Evolutionary conservation across 2,797 vertebrate species (phyloP).

Genomic region (Gallirallus australis): DNA sequence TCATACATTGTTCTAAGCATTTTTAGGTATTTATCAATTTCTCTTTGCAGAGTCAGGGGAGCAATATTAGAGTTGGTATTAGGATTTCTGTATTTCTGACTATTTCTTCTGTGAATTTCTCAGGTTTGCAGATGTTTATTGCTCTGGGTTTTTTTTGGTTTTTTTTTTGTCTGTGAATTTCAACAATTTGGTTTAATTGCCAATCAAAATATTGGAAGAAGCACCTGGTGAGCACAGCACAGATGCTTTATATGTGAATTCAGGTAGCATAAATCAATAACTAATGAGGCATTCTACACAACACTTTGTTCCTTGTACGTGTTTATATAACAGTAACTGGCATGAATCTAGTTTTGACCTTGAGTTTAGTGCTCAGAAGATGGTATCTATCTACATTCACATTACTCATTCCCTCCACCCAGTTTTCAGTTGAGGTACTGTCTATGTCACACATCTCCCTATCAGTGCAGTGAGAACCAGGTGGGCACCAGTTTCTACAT

Average conservation of each 20-base stretch:
- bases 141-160: background rate
- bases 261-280: background rate
- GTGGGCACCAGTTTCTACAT: background rate
- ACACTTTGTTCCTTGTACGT: background rate
- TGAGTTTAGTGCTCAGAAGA: background rate
- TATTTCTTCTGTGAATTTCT: background rate
- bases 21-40: background rate
- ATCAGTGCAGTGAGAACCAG: background rate
- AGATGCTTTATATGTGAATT: background rate
- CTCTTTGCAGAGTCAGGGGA: background rate
- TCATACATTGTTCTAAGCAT: background rate
- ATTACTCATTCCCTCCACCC: background rate
- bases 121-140: background rate
- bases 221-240: background rate
- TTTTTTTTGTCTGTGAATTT: background rate
- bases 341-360: background rate
- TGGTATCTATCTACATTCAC: background rate
- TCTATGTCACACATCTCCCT: background rate
- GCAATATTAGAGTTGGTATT: background rate
- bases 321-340: background rate
- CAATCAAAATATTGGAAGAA: background rate
- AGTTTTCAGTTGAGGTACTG: background rate
- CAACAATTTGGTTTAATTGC: background rate
- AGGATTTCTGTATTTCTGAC: background rate
- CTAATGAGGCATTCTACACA: background rate